Evolutionary conservation across 2,113 vertebrate genomes (phyloP).

Genomic region (Kryptolebias marmoratus): DNA sequence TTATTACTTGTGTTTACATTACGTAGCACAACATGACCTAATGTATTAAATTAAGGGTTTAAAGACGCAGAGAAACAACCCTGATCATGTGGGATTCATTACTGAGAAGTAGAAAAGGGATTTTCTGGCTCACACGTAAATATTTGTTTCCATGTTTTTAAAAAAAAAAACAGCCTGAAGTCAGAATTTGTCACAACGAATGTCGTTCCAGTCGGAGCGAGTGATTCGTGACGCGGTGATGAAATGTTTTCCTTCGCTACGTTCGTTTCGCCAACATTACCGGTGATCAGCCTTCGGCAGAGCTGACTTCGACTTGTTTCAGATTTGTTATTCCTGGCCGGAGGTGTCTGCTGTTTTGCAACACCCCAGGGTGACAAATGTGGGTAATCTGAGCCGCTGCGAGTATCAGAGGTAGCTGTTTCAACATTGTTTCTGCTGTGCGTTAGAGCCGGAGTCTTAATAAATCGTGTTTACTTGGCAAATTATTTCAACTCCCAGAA

Average conservation of each 20-base stretch:
- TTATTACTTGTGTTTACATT: slow-evolving; percentile 50
- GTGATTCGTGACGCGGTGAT: slow-evolving; percentile 47
- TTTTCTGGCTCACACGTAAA: slow-evolving; percentile 50
- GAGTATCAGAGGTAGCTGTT: slow-evolving; percentile 59
- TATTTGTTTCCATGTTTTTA: slow-evolving; percentile 45
- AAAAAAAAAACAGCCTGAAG: slow-evolving; percentile 24
- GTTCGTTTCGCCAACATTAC: slow-evolving; percentile 61
- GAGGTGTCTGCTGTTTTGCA: slow-evolving; percentile 61
- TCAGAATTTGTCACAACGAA: slow-evolving; percentile 57
- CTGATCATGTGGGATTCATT: slow-evolving; percentile 49
- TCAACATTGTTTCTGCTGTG: slow-evolving; percentile 66
- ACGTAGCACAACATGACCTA: slow-evolving; percentile 52
- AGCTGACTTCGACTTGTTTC: slow-evolving; percentile 47
- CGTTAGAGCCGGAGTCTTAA: slow-evolving; percentile 45
- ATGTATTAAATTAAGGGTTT: slow-evolving; percentile 50
- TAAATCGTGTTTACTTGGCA: slow-evolving; percentile 56
- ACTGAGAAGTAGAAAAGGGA: slow-evolving; percentile 43
- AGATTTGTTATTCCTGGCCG: slow-evolving; percentile 71
- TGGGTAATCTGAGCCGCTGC: slow-evolving; percentile 56
- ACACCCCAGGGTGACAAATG: slow-evolving; percentile 71
- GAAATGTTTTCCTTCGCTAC: slow-evolving; percentile 54
- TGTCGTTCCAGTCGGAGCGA: slow-evolving; percentile 20
- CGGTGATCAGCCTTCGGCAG: slow-evolving; percentile 47
- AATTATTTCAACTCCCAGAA: slow-evolving; percentile 52
- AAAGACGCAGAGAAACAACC: slow-evolving; percentile 31